These are phyloP conservation scores for Galeopsomyia nigrocyanea DNA, from an alignment of 2,888 invertebrate genomes.

Conservation along the genomic window DNA sequence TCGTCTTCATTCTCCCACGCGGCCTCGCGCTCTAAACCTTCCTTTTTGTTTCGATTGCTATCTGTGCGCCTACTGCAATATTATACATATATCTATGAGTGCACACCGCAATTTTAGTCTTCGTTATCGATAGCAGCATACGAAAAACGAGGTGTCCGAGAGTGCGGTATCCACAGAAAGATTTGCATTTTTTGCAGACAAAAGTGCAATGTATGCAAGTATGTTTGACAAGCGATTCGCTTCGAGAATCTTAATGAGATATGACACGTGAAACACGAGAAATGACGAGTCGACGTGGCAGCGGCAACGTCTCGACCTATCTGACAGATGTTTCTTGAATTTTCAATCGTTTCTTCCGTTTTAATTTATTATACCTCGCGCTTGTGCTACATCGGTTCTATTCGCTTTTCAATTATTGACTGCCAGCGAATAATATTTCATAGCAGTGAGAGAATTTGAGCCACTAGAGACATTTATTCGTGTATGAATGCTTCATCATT, in stretches of 20 bases:
- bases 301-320: constrained; percentile 43
- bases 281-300: constrained; percentile 49
- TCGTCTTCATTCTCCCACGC: constrained; percentile 48
- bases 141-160: neutral
- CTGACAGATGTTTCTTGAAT: constrained; percentile 50
- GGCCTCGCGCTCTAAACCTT: constrained; percentile 15
- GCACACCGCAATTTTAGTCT: neutral
- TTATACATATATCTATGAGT: constrained; percentile 6
- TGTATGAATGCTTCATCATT: neutral
- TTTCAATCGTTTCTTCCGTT: constrained; percentile 4
- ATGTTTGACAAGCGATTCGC: constrained; percentile 31
- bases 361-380: neutral
- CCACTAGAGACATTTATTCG: no score
- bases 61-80: neutral
- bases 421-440: no score
- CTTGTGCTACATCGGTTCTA: neutral
- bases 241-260: constrained; percentile 53
- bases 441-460: no score
- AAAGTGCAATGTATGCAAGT: constrained; percentile 7
- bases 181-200: neutral
- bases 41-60: constrained; percentile 9
- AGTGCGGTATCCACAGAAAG: neutral
- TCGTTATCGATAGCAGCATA: neutral
- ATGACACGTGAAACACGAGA: constrained; percentile 46
- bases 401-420: no score